Base-by-base conservation (phyloP, 2,797 vertebrate genomes). In the Coracias cyanogaster region DNA sequence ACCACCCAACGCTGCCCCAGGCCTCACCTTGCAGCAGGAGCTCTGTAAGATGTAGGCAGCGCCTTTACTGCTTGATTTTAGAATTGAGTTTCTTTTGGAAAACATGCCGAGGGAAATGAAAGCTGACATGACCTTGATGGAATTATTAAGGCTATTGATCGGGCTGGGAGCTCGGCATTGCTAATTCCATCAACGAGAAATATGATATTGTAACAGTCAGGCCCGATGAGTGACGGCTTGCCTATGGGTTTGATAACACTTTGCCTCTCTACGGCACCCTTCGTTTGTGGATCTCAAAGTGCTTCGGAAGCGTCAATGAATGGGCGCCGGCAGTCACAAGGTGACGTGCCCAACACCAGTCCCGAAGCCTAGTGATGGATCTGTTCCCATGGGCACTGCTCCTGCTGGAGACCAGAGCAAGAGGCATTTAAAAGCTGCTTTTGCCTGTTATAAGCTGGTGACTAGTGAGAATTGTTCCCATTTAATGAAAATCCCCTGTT, bases 61-160 rank as follows among this genome's bases (percentile, higher is more conserved):
- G 1, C 70, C 55, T 55, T 43, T 8, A 14, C 12, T 37, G 37
- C 86, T 67, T 26, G 33, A 12, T 7, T 24, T 78, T 48, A 58
- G 66, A 82, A 86, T 65, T 24, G 7, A 39, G 43, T 26, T 82
- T 52, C 31, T 62, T 52, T 21, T 17, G 24, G 60, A 33, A 62
- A 78, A 57, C 55, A 3, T 7, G 37, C 11, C 1, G 7, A 26
- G 55, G 54, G 81, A 62, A 69, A 73, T 35, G 61, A 78, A 73
- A 78, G 54, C 71, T 64, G 89, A 17, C 14, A 6, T 28, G 61
- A 73, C 81, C 86, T 82, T 78, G 93, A 78, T 89, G 65, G 45
- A 78, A 89, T 73, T 82, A 72, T 89, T 69, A 86, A 78, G 66
- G 61, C 37, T 86, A 92, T 92, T 49, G 93, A 94, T 86, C 10